Base-by-base conservation (phyloP, 2,113 vertebrate species). In the Chaenogobius annularis region DNA sequence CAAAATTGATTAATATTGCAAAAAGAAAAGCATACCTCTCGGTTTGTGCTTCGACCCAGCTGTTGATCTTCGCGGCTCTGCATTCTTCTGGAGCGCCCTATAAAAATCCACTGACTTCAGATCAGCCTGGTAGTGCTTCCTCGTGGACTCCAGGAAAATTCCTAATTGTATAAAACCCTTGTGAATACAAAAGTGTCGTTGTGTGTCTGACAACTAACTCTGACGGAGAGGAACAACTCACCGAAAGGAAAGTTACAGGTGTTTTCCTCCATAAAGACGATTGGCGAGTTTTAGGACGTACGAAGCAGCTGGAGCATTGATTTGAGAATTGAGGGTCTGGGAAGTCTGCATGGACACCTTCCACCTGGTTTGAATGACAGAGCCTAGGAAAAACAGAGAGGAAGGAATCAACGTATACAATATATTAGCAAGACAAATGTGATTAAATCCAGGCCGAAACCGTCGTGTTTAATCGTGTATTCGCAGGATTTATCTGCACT, bases 1-100 rank as follows among this genome's bases (percentile, higher is more conserved):
- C 1, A 31, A n/a, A 31, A 31, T 31, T 1, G 1, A 31, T n/a
- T 10, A 11, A 43, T 40, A 9, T n/a, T 20, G 31, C 35, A 17
- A 50, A 23, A 31, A 17, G 3, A 20, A 48, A 10, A 19, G 12
- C 87, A 91, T 74, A 98, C 97, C n/a, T 94, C 83, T 95, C 94
- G 0, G 97, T 99, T 83, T 97, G 94, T 46, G 92, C 75, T 77
- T 96, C 92, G 0, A 99, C 95, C 97, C 96, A 99, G 61, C 86
- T 77, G 78, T 98, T 99, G 85, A 99, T 96, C 79, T 92, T n/a
- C n/a, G n/a, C 78, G 7, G 77, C 83, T 78, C 95, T 92, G 62
- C 94, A 92, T 3, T 89, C 78, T 13, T 95, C 93, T 55, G 77
- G 40, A 68, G 93, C 92, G 26, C 86, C 84, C n/a, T n/a, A 17